phyloP scores from a whole-genome alignment of 2,113 vertebrate species.

The Elephas maximus region DNA sequence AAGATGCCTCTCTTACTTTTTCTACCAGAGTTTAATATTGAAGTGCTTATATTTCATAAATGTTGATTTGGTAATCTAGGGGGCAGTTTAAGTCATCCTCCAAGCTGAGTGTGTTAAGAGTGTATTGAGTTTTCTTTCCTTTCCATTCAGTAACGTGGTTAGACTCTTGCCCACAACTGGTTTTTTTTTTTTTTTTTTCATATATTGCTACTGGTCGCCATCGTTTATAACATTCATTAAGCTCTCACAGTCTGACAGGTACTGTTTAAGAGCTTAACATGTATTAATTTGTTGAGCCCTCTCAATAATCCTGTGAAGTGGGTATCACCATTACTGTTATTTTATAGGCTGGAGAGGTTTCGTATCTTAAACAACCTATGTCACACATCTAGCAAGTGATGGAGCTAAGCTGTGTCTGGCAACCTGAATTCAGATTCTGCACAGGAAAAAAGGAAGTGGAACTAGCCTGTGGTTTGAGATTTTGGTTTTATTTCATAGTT shows the following conservation, averaged over 20 bases:
- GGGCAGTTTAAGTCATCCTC: not conserved
- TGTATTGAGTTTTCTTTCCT: not conserved
- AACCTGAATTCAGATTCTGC: not conserved
- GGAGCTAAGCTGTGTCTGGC: not conserved
- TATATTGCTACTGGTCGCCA: not conserved
- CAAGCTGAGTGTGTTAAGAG: not conserved
- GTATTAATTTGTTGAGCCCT: not conserved
- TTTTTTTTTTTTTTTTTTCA: not conserved
- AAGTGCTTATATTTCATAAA: not conserved
- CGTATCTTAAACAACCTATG: not conserved
- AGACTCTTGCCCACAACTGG: not conserved
- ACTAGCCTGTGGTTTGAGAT: conserved; percentile 38
- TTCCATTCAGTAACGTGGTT: not conserved
- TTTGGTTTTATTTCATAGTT: conserved; percentile 74
- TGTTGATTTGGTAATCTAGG: not conserved
- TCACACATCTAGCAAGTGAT: not conserved
- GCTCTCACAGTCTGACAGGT: not conserved
- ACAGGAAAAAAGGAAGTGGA: conserved; percentile 16
- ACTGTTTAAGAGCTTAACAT: not conserved
- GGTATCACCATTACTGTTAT: not conserved
- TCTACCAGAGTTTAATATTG: conserved; percentile 29
- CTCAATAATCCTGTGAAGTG: not conserved
- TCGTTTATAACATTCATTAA: not conserved
- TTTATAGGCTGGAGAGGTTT: not conserved
- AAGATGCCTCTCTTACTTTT: conserved; percentile 1